Conservation (phyloP, 2,888 invertebrate species). For the Plebejus melissa region DNA sequence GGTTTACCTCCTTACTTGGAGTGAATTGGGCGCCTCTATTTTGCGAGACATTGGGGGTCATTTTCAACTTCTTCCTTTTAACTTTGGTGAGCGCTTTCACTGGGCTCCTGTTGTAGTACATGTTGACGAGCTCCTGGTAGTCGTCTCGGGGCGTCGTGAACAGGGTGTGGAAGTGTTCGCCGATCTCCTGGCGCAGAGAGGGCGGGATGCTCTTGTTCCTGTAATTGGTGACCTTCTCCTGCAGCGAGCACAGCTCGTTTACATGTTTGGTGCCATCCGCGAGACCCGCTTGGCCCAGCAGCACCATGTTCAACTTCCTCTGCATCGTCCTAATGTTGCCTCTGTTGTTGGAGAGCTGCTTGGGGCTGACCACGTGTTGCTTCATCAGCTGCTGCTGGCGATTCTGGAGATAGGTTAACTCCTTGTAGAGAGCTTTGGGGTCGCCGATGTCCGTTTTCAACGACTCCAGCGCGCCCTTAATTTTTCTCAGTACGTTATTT, state of each 20-base stretch:
- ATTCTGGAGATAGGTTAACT: slow-evolving; percentile 63
- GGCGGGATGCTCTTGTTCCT: slow-evolving; percentile 53
- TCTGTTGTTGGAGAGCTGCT: slow-evolving; percentile 52
- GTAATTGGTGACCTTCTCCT: slow-evolving; percentile 53
- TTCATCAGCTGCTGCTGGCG: slow-evolving; percentile 61
- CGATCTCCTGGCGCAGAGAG: slow-evolving; percentile 69
- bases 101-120: slow-evolving; percentile 46
- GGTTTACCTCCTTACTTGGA: neutral
- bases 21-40: neutral
- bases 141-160: slow-evolving; percentile 68
- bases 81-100: slow-evolving; percentile 38
- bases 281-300: slow-evolving; percentile 80
- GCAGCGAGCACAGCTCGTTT: slow-evolving; percentile 57
- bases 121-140: slow-evolving; percentile 56
- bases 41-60: slow-evolving; percentile 35
- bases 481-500: slow-evolving; percentile 50
- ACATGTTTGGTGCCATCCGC: slow-evolving; percentile 70
- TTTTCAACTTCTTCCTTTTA: slow-evolving; percentile 44
- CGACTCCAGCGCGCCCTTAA: slow-evolving; percentile 56
- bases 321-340: slow-evolving; percentile 65
- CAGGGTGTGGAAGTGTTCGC: slow-evolving; percentile 70
- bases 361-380: slow-evolving; percentile 56
- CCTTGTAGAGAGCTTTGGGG: slow-evolving; percentile 63
- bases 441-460: slow-evolving; percentile 72
- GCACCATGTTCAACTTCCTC: slow-evolving; percentile 76